Percentiles rank a stretch among this genome's conserved stretches.
Evolutionary conservation across 2,797 vertebrate genomes (phyloP).

Genomic region (Cottoperca gobio): DNA sequence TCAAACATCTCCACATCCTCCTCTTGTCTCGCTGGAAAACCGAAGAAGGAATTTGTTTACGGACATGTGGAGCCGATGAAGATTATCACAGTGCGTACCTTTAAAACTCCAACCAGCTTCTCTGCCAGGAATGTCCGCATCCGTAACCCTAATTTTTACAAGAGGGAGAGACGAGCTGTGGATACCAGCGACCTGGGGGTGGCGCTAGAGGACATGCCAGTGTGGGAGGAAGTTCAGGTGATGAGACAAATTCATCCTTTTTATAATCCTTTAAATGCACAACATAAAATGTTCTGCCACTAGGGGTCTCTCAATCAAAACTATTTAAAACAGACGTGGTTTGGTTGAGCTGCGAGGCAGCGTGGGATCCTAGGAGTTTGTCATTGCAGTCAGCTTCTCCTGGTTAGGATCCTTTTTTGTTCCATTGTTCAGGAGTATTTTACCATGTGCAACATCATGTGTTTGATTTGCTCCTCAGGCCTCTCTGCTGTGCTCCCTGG

Average conservation of each 20-base stretch:
- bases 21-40: constrained; percentile 73
- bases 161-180: constrained; percentile 82
- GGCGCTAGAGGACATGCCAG: constrained; percentile 84
- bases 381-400: no score
- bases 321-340: no score
- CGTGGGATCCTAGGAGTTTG: no score
- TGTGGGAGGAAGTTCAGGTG: constrained; percentile 88
- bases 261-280: neutral
- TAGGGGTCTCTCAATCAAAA: no score
- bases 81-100: constrained; percentile 91
- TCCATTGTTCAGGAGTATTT: no score
- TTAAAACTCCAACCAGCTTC: constrained; percentile 93
- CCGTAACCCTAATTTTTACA: constrained; percentile 87
- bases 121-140: constrained; percentile 86
- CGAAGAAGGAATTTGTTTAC: constrained; percentile 86
- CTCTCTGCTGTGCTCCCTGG: constrained; percentile 92
- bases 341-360: no score
- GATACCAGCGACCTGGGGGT: constrained; percentile 93
- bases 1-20: constrained; percentile 37
- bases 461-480: constrained; percentile 72
- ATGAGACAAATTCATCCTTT: constrained; percentile 8
- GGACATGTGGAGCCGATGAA: constrained; percentile 90
- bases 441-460: neutral
- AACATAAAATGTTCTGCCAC: no score
- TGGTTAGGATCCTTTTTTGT: no score